These are phyloP conservation scores for Brachypterus glaber DNA, from an alignment of 2,888 invertebrate genomes.

Conservation along the genomic window DNA sequence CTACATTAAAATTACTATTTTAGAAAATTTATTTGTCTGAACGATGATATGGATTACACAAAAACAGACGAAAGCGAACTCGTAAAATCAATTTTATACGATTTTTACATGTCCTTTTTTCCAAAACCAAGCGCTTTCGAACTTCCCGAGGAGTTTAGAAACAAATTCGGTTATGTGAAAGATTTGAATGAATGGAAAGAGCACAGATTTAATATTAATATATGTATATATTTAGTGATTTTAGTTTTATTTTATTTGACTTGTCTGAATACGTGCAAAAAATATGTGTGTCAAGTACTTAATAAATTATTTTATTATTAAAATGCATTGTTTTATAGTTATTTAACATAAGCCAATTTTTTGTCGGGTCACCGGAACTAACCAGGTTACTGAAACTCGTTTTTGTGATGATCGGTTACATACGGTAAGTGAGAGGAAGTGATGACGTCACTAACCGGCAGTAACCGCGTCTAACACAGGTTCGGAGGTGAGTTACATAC, in stretches of 20 bases:
- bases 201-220: constrained; percentile 36
- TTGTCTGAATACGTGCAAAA: constrained; percentile 28
- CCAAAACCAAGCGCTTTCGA: constrained; percentile 65
- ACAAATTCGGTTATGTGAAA: constrained; percentile 53
- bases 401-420: too few relatives aligned
- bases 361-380: too few relatives aligned
- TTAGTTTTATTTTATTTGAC: constrained; percentile 22
- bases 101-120: constrained; percentile 68
- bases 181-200: constrained; percentile 49
- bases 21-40: constrained; percentile 73
- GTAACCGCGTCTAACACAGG: too few relatives aligned
- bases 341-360: too few relatives aligned
- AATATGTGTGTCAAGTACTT: constrained; percentile 25
- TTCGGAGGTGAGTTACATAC: too few relatives aligned
- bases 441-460: too few relatives aligned
- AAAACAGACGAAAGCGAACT: constrained; percentile 54
- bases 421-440: too few relatives aligned
- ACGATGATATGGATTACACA: constrained; percentile 63
- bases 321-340: too few relatives aligned
- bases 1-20: too few relatives aligned
- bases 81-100: constrained; percentile 58
- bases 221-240: constrained; percentile 26
- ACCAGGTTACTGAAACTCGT: too few relatives aligned
- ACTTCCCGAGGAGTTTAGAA: constrained; percentile 56
- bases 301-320: constrained; percentile 28